A percentile compares a stretch with the other conserved stretches of the same genome.
Conservation (phyloP, 2,888 invertebrate species). For the Glaucopsyche alexis region DNA sequence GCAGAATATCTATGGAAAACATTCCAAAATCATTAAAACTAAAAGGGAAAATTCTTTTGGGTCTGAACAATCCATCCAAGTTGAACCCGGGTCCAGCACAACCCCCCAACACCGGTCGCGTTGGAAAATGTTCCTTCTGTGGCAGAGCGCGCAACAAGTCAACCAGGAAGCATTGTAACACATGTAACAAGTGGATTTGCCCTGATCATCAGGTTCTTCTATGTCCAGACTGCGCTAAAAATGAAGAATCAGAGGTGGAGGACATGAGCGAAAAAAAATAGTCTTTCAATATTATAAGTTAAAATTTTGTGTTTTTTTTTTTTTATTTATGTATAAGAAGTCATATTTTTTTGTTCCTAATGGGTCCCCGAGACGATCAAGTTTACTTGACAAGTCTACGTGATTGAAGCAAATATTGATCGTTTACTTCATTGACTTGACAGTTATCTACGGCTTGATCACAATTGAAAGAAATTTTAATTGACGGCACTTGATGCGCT, state of each 20-base stretch:
- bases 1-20: neutral
- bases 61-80: slow-evolving; percentile 5
- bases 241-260: neutral
- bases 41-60: slow-evolving; percentile 2
- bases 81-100: slow-evolving; percentile 4
- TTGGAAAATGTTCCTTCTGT: slow-evolving; percentile 23
- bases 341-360: neutral
- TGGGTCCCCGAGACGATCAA: too few relatives aligned
- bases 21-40: slow-evolving; percentile 17
- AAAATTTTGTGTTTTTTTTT: slow-evolving; percentile 7
- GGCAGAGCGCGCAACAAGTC: slow-evolving; percentile 22
- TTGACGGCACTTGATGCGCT: too few relatives aligned
- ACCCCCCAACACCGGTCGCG: slow-evolving; percentile 7
- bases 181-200: slow-evolving; percentile 24
- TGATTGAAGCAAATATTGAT: too few relatives aligned
- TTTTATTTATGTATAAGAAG: neutral
- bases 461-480: too few relatives aligned
- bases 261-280: neutral
- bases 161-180: slow-evolving; percentile 23
- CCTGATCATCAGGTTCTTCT: neutral
- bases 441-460: too few relatives aligned
- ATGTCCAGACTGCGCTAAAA: slow-evolving; percentile 20
- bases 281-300: neutral
- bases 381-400: too few relatives aligned
- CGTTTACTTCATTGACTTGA: too few relatives aligned